Percentiles rank a stretch among this genome's conserved stretches.
Evolutionary conservation across 2,113 vertebrate species (phyloP).

Genomic region (Campylorhamphus procurvoides): DNA sequence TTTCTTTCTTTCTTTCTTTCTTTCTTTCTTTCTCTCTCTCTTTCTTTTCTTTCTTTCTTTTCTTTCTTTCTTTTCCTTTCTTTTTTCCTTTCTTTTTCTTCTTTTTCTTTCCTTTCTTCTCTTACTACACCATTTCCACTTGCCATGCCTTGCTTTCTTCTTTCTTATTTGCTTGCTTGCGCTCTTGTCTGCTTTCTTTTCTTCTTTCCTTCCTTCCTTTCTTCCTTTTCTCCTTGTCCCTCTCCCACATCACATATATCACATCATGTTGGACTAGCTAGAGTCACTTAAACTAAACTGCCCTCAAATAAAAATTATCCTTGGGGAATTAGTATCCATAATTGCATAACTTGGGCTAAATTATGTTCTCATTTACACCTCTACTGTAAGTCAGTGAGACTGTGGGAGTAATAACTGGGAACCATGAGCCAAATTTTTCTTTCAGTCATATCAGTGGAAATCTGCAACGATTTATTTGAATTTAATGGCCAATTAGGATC

Average conservation of each 20-base stretch:
- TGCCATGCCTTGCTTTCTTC: not conserved
- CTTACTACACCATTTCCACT: rapidly evolving
- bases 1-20: too few species aligned
- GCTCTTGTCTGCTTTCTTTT: too few species aligned
- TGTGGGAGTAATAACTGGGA: slow-evolving; percentile 7
- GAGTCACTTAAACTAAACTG: slow-evolving; percentile 16
- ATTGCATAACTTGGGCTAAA: slow-evolving; percentile 22
- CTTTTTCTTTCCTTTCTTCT: too few species aligned
- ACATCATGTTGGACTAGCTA: not conserved
- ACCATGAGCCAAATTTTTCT: slow-evolving; percentile 15
- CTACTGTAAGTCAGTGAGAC: not conserved
- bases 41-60: too few species aligned
- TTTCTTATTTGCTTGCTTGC: not conserved
- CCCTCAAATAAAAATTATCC: slow-evolving; percentile 12
- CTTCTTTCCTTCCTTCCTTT: too few species aligned
- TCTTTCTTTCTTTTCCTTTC: too few species aligned
- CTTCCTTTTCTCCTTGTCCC: not conserved
- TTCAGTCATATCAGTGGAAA: slow-evolving; percentile 31
- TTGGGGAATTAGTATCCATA: slow-evolving; percentile 10
- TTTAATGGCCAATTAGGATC: slow-evolving; percentile 33
- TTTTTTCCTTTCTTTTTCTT: not conserved
- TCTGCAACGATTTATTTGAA: not conserved
- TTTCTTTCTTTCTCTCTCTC: not conserved
- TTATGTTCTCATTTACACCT: slow-evolving; percentile 30
- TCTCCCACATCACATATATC: not conserved